A percentile compares a stretch with the other conserved stretches of the same genome.
Evolutionary conservation across 35 echinoderm and acorn worm species (phyloP).

Genomic region (Holothuria glaberrima): DNA sequence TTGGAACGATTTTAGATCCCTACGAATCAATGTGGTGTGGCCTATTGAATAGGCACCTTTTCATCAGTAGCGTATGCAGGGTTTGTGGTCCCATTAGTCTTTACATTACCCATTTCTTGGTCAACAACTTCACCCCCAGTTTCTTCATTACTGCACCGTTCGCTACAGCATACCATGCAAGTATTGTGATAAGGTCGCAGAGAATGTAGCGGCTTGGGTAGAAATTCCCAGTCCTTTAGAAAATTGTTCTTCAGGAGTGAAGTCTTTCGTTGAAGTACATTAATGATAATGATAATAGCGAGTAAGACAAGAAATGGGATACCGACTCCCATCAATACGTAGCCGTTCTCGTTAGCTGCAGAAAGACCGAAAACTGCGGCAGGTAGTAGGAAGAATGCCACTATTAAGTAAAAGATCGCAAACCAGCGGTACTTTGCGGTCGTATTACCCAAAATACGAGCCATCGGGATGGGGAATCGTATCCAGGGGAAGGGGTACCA

Average conservation of each 20-base stretch:
- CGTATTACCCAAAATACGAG: conserved; percentile 88
- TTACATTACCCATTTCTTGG: too few species aligned
- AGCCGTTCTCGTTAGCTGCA: conserved; percentile 56
- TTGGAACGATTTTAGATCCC: too few species aligned
- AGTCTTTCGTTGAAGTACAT: conserved; percentile 79
- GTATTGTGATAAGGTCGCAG: conserved; percentile 50
- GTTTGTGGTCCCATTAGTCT: too few species aligned
- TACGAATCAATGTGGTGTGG: too few species aligned
- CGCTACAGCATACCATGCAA: too few species aligned
- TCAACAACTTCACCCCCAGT: too few species aligned
- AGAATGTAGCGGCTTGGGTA: conserved; percentile 85
- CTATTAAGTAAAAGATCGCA: conserved; percentile 85
- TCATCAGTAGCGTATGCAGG: too few species aligned
- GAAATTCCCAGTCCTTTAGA: conserved; percentile 72
- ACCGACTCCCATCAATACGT: conserved; percentile 54
- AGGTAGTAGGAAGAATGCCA: conserved; percentile 87
- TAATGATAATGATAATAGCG: conserved; percentile 67
- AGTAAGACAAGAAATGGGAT: conserved; percentile 64
- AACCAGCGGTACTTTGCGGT: conserved; percentile 98
- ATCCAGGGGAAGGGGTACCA: conserved; percentile 95
- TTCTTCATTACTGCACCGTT: too few species aligned
- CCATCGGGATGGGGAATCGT: conserved; percentile 74
- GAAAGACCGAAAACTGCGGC: conserved; percentile 85
- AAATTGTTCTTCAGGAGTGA: conserved; percentile 47
- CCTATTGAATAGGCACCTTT: too few species aligned